phyloP scores from a whole-genome alignment of 2,888 invertebrate genomes.

The Aleiodes alternator region DNA sequence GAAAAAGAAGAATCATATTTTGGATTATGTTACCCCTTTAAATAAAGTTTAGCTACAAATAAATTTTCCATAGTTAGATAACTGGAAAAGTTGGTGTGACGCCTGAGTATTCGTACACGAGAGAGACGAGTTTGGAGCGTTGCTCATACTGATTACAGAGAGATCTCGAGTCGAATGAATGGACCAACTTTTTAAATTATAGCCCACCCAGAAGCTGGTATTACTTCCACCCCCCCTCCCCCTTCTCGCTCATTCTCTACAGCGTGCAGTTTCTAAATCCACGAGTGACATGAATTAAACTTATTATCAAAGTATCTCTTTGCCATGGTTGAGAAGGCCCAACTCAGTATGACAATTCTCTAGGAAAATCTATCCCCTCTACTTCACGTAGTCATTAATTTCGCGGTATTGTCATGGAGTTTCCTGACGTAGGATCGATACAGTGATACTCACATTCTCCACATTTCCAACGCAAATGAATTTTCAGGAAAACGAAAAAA shows the following conservation, averaged over 20 bases:
- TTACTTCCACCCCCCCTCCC: slow-evolving; percentile 40
- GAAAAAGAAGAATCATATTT: slow-evolving; percentile 12
- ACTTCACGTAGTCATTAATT: slow-evolving; percentile 12
- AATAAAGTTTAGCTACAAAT: slow-evolving; percentile 7
- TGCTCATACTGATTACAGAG: slow-evolving; percentile 62
- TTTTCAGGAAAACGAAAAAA: not conserved
- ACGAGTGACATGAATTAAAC: slow-evolving; percentile 57
- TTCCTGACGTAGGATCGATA: slow-evolving; percentile 9
- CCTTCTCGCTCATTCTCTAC: not conserved
- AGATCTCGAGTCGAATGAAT: slow-evolving; percentile 62
- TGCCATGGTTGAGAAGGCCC: slow-evolving; percentile 39
- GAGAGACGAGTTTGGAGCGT: slow-evolving; percentile 45
- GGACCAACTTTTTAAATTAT: slow-evolving; percentile 70
- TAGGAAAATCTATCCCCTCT: not conserved
- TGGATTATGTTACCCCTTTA: slow-evolving; percentile 1
- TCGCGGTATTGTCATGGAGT: slow-evolving; percentile 20
- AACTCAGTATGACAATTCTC: slow-evolving; percentile 8
- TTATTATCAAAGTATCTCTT: slow-evolving; percentile 62
- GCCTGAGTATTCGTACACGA: slow-evolving; percentile 20
- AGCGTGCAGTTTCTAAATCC: slow-evolving; percentile 31
- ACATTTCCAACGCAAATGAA: not conserved
- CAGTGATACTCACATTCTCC: not conserved
- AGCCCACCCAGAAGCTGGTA: slow-evolving; percentile 65
- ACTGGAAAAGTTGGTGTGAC: slow-evolving; percentile 23
- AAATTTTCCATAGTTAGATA: slow-evolving; percentile 23